Evolutionary conservation across 2,797 vertebrate species (phyloP).

Genomic region (Ptychobarbus kaznakovi): DNA sequence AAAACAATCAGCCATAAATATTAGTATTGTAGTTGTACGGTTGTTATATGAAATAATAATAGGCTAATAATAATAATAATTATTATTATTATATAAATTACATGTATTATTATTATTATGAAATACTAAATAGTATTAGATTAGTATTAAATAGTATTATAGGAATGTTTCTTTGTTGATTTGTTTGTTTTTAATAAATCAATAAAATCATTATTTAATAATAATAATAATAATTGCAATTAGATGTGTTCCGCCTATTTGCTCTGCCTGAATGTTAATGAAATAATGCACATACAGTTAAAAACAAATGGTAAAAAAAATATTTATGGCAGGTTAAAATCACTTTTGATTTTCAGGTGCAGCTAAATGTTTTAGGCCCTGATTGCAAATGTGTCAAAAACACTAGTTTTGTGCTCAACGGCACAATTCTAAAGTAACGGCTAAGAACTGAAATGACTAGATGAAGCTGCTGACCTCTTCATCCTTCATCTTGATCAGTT

Average conservation of each 20-base stretch:
- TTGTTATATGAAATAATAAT: not conserved
- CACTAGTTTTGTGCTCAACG: not conserved
- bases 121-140: not conserved
- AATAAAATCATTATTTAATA: no score
- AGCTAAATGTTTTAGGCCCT: not conserved
- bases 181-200: not conserved
- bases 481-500: constrained; percentile 90
- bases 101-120: not conserved
- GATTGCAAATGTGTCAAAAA: not conserved
- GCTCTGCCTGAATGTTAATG: no score
- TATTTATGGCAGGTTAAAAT: not conserved
- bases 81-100: not conserved
- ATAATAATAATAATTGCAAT: no score
- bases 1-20: not conserved
- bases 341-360: not conserved
- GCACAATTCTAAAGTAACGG: not conserved
- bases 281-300: not conserved
- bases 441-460: not conserved
- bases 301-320: no score
- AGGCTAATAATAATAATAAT: not conserved
- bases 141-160: not conserved
- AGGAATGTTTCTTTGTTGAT: not conserved
- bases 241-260: no score
- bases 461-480: constrained; percentile 80
- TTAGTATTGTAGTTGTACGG: not conserved